Base-by-base conservation (phyloP, 64 coral and sea anemone species). In the Orbicella faveolata region DNA sequence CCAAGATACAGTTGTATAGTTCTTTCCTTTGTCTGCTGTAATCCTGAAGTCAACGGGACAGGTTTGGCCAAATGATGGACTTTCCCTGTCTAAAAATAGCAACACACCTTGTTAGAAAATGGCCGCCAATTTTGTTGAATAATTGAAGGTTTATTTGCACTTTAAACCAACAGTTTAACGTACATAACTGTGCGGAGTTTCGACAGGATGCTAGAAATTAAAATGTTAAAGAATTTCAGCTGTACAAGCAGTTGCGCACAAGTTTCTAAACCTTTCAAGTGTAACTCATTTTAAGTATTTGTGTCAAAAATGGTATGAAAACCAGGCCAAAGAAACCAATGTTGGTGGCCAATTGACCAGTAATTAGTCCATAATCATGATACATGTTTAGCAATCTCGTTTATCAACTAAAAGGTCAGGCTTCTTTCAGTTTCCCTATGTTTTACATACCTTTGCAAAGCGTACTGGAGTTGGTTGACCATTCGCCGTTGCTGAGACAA, bases 31-130 rank as follows among this genome's bases (percentile, higher is more conserved):
- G 5, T 83, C 65, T 5, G 92, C 86, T 30, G 39, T 61, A 3
- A 48, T 62, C 20, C 34, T 13, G 3, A 89, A 88, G 21, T 18
- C 57, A 14, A 34, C 23, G 26, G 91, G 91, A n/a, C 91, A 93
- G 10, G 77, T 88, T 1, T 4, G 33, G 6, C 85, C 85, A 81
- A 88, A 93, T 16, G 89, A 85, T 25, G 89, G 89, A 6, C 75
- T 77, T 76, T 80, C 79, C 6, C 83, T 65, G 34, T 91, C 89
- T 91, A 19, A 52, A 20, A 23, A 19, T 53, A 74, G 23, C n/a
- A 87, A 1, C 20, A 23, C 1, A 21, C 3, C 0, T 1, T 17
- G 16, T 23, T 67, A 11, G 62, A 20, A 64, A 11, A 2, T 64
- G 6, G 15, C 62, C 9, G 2, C 14, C 62, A 17, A 1, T 64